Conservation (phyloP, 2,113 vertebrate species). For the Cochlearius cochlearius region DNA sequence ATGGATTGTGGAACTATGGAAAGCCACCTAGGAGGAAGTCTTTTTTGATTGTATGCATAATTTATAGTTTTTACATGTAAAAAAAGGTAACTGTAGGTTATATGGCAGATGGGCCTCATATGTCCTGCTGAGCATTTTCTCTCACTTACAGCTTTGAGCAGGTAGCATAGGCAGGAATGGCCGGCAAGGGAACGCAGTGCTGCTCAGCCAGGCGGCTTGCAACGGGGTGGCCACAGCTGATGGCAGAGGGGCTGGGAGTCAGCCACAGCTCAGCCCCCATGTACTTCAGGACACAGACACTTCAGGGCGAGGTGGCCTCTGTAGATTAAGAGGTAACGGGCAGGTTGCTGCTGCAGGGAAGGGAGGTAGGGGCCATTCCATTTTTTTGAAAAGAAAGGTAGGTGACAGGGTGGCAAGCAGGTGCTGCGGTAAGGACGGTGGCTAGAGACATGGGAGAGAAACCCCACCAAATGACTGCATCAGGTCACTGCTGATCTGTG, state of each 20-base stretch:
- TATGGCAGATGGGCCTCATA: background rate
- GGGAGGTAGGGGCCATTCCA: accelerated
- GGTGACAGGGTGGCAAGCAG: background rate
- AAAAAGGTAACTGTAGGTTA: background rate
- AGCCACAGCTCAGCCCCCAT: background rate
- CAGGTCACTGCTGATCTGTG: background rate
- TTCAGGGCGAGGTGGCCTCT: background rate
- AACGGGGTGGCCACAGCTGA: background rate
- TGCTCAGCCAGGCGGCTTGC: background rate
- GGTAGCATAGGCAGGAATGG: accelerated
- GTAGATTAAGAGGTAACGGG: background rate
- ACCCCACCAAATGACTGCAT: background rate
- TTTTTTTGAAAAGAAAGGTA: background rate
- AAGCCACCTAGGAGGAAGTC: background rate
- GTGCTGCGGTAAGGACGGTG: background rate
- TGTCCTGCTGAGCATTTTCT: background rate
- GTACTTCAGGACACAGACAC: background rate
- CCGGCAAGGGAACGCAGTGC: background rate
- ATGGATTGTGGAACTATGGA: background rate
- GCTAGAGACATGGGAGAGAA: background rate
- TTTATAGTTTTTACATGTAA: background rate
- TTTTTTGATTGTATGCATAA: background rate
- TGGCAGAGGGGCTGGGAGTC: background rate
- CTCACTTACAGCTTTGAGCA: background rate
- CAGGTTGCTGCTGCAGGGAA: background rate